These are phyloP conservation scores for Lophotis ruficrista DNA, from an alignment of 2,113 vertebrate genomes.

Conservation along the genomic window DNA sequence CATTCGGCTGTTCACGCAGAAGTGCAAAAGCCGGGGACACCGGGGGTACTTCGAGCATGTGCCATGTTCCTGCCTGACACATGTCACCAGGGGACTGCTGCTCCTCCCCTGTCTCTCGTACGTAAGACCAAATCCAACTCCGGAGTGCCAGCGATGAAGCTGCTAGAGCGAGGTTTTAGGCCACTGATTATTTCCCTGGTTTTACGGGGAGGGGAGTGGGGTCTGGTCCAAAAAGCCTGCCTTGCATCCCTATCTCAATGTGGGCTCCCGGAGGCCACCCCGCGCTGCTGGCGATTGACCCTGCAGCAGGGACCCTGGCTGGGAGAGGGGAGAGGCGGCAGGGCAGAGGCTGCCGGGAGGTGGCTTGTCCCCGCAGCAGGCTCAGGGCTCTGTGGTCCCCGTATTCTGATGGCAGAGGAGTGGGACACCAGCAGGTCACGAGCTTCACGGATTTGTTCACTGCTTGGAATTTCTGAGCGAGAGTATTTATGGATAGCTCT, in stretches of 20 bases:
- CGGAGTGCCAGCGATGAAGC: not conserved
- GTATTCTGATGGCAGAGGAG: not conserved
- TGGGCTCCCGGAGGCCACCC: not conserved
- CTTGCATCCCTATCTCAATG: accelerated
- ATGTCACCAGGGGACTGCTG: slow-evolving; percentile 1
- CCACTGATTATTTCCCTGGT: not conserved
- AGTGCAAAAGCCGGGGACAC: slow-evolving; percentile 29
- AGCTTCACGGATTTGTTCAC: slow-evolving; percentile 39
- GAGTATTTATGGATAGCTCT: slow-evolving; percentile 55
- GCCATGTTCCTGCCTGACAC: slow-evolving; percentile 35
- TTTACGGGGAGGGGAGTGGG: accelerated
- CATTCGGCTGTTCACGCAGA: slow-evolving; percentile 21
- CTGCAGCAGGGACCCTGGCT: accelerated
- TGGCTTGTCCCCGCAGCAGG: not conserved
- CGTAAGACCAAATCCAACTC: not conserved
- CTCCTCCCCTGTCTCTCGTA: not conserved
- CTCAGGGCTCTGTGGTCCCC: not conserved
- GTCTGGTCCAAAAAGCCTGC: not conserved
- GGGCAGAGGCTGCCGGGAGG: not conserved
- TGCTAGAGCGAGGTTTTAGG: not conserved
- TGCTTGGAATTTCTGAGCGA: slow-evolving; percentile 38
- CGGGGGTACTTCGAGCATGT: slow-evolving; percentile 1
- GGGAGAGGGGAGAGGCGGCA: not conserved
- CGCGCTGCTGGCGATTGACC: accelerated
- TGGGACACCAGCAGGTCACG: slow-evolving; percentile 24